These are phyloP conservation scores for Gryon sp. DNA, from an alignment of 1,140 invertebrate genomes.

Conservation along the genomic window DNA sequence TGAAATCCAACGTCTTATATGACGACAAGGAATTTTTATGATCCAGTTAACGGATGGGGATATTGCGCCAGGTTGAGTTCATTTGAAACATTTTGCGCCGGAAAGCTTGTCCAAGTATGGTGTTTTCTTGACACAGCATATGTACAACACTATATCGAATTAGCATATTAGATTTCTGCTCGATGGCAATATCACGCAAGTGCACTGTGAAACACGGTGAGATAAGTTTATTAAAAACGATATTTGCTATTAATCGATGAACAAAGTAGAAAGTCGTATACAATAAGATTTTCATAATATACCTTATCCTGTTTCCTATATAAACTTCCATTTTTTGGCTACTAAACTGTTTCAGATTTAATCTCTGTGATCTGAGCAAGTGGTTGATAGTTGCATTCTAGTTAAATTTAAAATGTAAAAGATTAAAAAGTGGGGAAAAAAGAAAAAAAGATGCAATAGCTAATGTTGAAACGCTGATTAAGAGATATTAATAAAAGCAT, in stretches of 20 bases:
- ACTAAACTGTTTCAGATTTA: conserved; percentile 3
- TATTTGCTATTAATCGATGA: conserved; percentile 15
- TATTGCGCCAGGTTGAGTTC: conserved; percentile 32
- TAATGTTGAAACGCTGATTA: no score
- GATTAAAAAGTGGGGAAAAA: no score
- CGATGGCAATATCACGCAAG: conserved; percentile 19
- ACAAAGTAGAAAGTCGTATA: conserved; percentile 29
- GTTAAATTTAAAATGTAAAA: not conserved
- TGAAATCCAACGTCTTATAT: conserved; percentile 24
- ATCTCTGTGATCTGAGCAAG: not conserved
- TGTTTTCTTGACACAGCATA: not conserved
- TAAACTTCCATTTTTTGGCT: not conserved
- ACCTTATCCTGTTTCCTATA: conserved; percentile 7
- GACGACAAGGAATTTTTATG: conserved; percentile 46
- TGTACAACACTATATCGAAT: not conserved
- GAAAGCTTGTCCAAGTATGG: not conserved
- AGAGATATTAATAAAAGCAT: no score
- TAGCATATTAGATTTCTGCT: conserved; percentile 11
- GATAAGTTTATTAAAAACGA: conserved; percentile 5
- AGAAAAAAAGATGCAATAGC: no score
- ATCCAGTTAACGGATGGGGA: conserved; percentile 35
- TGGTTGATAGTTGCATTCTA: not conserved
- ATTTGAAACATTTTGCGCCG: conserved; percentile 10
- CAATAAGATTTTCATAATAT: not conserved
- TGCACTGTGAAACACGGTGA: not conserved